phyloP scores from a whole-genome alignment of 2,888 invertebrate species.

The Dynastes maya region DNA sequence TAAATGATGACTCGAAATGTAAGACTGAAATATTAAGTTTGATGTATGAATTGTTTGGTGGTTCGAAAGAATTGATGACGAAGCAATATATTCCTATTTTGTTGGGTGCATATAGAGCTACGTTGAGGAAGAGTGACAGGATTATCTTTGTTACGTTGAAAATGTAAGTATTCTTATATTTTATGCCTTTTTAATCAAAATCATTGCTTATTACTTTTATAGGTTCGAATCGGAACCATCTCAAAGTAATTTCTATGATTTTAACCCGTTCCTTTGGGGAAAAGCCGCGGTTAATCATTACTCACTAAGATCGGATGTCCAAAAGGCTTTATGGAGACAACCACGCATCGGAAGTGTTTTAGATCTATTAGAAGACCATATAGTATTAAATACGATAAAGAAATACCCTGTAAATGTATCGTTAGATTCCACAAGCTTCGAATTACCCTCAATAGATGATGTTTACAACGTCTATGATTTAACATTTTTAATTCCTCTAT shows the following conservation, averaged over 20 bases:
- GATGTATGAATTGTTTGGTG: constrained; percentile 76
- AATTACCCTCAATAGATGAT: constrained; percentile 20
- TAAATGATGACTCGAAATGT: constrained; percentile 72
- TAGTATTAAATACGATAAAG: constrained; percentile 78
- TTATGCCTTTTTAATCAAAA: not conserved
- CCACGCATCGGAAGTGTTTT: constrained; percentile 83
- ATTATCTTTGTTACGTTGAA: constrained; percentile 81
- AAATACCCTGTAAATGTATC: constrained; percentile 75
- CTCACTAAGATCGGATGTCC: constrained; percentile 76
- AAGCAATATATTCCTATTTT: constrained; percentile 82
- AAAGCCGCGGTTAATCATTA: constrained; percentile 85
- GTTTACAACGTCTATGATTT: constrained; percentile 82
- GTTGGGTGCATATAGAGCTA: constrained; percentile 85
- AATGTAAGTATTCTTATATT: constrained; percentile 72
- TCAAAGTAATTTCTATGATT: constrained; percentile 66
- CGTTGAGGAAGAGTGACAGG: constrained; percentile 80
- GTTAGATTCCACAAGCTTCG: constrained; percentile 64
- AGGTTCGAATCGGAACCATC: constrained; percentile 64
- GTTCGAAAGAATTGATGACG: constrained; percentile 78
- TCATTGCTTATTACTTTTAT: constrained; percentile 40
- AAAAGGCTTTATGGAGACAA: constrained; percentile 79
- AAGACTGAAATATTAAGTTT: constrained; percentile 79
- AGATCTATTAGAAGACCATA: constrained; percentile 79
- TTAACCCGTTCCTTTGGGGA: constrained; percentile 88
- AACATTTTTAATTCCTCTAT: constrained; percentile 84